Base-by-base conservation (phyloP, 2,113 vertebrate genomes). In the Solea solea region DNA sequence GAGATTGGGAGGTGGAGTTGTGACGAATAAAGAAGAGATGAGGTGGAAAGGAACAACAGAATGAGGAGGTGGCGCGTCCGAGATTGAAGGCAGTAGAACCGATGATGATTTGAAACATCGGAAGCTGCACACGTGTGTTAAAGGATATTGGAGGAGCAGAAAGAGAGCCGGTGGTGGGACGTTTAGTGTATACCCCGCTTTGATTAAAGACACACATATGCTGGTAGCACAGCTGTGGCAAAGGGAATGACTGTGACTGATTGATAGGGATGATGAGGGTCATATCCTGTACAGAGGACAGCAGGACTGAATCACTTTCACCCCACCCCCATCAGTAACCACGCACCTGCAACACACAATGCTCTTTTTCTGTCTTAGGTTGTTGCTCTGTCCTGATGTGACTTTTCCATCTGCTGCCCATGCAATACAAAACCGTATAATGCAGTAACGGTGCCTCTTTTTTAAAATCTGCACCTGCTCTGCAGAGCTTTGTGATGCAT, bases 191-290 rank as follows among this genome's bases (percentile, higher is more conserved):
- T 21, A 21, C 10, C 28, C 3, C 14, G 21, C 11, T 64, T 70
- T 78, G 12, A 68, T 57, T 63, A 49, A 42, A 45, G 45, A 41
- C 5, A 59, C 62, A 74, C 72, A 86, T 72, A 86, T 88, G 80
- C 66, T 72, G 69, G 72, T 14, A 65, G 72, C 50, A 63, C 16
- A 78, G 45, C 25, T 71, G 60, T 59, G 64, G 62, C 72, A 62
- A 51, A 64, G 81, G 66, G 82, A 86, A 81, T 74, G 58, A 87
- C 80, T 69, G 51, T 76, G 80, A 90, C 41, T 79, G 83, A 90
- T 87, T 70, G 57, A 64, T 57, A 50, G 27, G 61, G 59, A 66
- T 11, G 39, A 80, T 73, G 48, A 69, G 79, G 84, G 71, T 84
- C 72, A 86, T 63, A 64, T 89, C 78, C 83, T 77, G 78, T 41